Base-by-base conservation (phyloP, 2,113 vertebrate species). In the Lethenteron camtschaticum region DNA sequence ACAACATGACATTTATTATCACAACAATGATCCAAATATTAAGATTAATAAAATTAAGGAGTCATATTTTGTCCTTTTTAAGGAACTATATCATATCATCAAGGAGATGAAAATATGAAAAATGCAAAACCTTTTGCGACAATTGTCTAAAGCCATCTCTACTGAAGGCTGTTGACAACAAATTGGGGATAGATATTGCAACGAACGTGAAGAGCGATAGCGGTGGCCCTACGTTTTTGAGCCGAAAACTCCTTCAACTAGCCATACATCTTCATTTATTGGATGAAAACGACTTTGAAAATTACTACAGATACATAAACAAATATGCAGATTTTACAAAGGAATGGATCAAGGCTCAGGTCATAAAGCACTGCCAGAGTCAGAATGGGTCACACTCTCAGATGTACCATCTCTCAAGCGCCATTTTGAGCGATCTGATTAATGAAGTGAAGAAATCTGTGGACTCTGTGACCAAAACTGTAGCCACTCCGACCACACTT, bases 161-260 rank as follows among this genome's bases (percentile, higher is more conserved):
- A 3, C 8, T 59, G 20, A 10, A 59, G 4, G 13, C 55, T 3
- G 13, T 72, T 41, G 24, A 18, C 24, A 24, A 68, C 16, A 69
- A 72, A 11, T 55, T 72, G 8, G 68, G 71, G 10, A 55, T 57
- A 2, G 11, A 24, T 13, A 16, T 72, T 55, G 66, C 70, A 41
- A 58, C 59, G 24, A 16, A 70, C 7, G 10, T 72, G 11, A 58
- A 55, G 9, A 56, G 57, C 13, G 55, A 69, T 2, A 41, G 68
- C 10, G 63, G 20, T 10, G 68, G 57, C 9, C 12, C 57, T 9
- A 57, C 56, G 60, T 72, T 72, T 58, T 55, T 56, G 10, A 57
- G 57, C 12, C 57, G 68, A 9, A 72, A 69, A 18, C 59, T 58
- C 57, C 60, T 72, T n/a, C 71, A 72, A 13, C 68, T 57, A 10